Percentiles rank a stretch among this genome's conserved stretches.
phyloP scores from a whole-genome alignment of 1,140 invertebrate species.

The Drosophila truncata region DNA sequence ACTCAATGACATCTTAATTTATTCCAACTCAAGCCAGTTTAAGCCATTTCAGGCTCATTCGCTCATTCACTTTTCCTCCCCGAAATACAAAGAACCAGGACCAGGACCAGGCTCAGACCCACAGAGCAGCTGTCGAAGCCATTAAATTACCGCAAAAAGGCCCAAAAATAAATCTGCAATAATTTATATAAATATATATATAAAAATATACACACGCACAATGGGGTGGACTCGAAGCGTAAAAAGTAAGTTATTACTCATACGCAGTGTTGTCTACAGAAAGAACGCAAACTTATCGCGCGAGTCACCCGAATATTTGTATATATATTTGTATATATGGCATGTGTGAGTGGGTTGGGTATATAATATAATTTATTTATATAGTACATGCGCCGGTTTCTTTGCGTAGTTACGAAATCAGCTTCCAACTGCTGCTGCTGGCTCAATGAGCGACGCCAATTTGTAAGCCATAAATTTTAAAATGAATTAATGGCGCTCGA shows the following conservation, averaged over 20 bases:
- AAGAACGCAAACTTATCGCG: neutral
- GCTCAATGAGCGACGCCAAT: slow-evolving; percentile 53
- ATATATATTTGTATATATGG: neutral
- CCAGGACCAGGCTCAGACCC: too few species aligned
- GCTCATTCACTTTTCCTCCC: neutral
- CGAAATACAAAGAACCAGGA: neutral
- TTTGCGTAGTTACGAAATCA: slow-evolving; percentile 41
- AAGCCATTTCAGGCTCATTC: slow-evolving; percentile 1
- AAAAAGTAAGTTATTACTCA: slow-evolving; percentile 13
- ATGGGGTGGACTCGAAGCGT: neutral
- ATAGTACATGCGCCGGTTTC: neutral
- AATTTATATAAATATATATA: slow-evolving; percentile 35
- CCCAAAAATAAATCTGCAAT: slow-evolving; percentile 50
- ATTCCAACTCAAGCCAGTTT: neutral
- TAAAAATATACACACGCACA: neutral
- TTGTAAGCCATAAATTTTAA: slow-evolving; percentile 79
- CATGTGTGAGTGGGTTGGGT: neutral
- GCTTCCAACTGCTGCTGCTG: neutral
- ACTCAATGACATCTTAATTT: slow-evolving; percentile 7
- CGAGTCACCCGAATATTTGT: neutral
- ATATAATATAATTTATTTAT: slow-evolving; percentile 18
- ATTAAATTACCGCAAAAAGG: slow-evolving; percentile 50
- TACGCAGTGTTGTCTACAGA: slow-evolving; percentile 7
- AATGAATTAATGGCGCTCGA: slow-evolving; percentile 77
- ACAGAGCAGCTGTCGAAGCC: slow-evolving; percentile 52